Percentiles rank a stretch among this genome's conserved stretches.
These are phyloP conservation scores for Bos indicus DNA, from an alignment of 2,113 vertebrate species.

Conservation along the genomic window DNA sequence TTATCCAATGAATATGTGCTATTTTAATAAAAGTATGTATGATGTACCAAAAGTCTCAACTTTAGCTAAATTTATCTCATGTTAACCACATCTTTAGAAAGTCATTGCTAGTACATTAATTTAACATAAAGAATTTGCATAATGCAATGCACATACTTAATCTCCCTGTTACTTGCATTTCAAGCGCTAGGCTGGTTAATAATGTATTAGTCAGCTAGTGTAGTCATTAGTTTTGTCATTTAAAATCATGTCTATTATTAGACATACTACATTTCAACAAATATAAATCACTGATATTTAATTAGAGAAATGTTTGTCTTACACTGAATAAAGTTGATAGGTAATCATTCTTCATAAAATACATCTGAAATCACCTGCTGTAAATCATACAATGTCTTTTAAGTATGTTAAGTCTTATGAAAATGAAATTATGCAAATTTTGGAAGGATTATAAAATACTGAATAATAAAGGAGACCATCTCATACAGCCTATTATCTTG, in stretches of 20 bases:
- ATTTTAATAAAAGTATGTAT: background rate
- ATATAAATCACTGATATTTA: background rate
- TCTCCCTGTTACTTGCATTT: background rate
- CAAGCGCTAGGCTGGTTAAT: background rate
- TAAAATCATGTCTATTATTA: constrained; percentile 5
- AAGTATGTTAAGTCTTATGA: background rate
- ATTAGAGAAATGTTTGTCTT: background rate
- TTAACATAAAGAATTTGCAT: background rate
- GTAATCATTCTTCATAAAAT: background rate
- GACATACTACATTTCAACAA: background rate
- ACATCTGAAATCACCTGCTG: background rate
- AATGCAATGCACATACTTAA: background rate
- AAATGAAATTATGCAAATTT: background rate
- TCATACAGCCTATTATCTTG: background rate
- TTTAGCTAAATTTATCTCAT: background rate
- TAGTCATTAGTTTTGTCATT: background rate
- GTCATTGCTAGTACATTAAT: background rate
- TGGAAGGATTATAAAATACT: background rate
- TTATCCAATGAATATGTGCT: background rate
- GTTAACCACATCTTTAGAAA: background rate
- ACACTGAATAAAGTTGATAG: background rate
- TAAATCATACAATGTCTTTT: background rate
- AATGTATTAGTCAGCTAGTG: background rate
- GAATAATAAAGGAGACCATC: background rate
- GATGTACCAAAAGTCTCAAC: background rate